These are phyloP conservation scores for Lapara coniferarum DNA, from an alignment of 2,888 invertebrate genomes.

Conservation along the genomic window DNA sequence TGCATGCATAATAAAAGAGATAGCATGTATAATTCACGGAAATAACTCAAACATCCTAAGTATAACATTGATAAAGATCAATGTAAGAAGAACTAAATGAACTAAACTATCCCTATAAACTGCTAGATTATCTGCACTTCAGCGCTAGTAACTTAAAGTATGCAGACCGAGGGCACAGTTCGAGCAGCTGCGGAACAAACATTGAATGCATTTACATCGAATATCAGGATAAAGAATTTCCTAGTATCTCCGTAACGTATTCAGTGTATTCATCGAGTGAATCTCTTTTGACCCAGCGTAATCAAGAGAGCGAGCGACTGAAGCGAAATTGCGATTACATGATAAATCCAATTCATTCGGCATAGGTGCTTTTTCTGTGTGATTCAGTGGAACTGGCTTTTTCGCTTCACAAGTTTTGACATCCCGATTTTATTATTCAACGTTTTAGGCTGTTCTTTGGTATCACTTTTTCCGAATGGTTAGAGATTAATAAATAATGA, in stretches of 20 bases:
- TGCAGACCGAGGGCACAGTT: constrained; percentile 13
- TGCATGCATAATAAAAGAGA: no score
- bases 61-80: background rate
- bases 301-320: constrained; percentile 63
- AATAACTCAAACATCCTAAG: no score
- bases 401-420: constrained; percentile 53
- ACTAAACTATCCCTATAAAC: background rate
- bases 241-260: constrained; percentile 52
- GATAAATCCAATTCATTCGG: constrained; percentile 69
- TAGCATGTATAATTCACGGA: no score
- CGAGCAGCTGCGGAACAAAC: constrained; percentile 10
- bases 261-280: constrained; percentile 57
- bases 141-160: constrained; percentile 9
- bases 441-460: constrained; percentile 32
- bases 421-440: constrained; percentile 47
- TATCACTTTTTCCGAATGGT: constrained; percentile 25
- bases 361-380: constrained; percentile 52
- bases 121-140: constrained; percentile 1
- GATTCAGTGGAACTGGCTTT: constrained; percentile 49
- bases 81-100: background rate
- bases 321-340: constrained; percentile 67
- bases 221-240: constrained; percentile 19
- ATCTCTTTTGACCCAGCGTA: constrained; percentile 57
- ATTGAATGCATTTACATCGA: constrained; percentile 20
- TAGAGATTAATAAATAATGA: constrained; percentile 18